phyloP scores from a whole-genome alignment of 2,113 vertebrate species.

The Plecotus auritus region DNA sequence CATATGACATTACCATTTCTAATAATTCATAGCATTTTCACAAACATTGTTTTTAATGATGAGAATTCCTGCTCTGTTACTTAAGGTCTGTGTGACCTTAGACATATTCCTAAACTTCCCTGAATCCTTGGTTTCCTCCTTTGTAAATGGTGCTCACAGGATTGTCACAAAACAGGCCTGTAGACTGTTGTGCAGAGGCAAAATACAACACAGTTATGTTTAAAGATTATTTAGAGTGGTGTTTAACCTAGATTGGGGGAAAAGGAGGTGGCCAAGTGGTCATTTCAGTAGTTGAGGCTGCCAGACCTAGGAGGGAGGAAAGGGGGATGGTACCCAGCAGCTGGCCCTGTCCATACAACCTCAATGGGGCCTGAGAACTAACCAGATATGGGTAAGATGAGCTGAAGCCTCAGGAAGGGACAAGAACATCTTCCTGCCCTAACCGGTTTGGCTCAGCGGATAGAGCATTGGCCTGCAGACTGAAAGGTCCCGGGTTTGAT shows the following conservation, averaged over 20 bases:
- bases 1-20: not conserved
- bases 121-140: not conserved
- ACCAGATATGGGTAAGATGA: not conserved
- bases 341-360: not conserved
- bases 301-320: not conserved
- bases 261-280: not conserved
- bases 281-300: not conserved
- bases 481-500: too few relatives aligned
- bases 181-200: not conserved
- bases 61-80: not conserved
- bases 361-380: not conserved
- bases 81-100: not conserved
- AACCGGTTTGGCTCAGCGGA: too few relatives aligned
- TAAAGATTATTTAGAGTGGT: not conserved
- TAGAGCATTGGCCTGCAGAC: too few relatives aligned
- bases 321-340: not conserved
- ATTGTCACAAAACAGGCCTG: not conserved
- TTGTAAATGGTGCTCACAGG: not conserved
- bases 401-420: not conserved
- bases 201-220: not conserved
- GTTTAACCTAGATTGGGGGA: not conserved
- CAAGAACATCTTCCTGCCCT: not conserved
- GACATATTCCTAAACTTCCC: not conserved
- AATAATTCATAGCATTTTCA: not conserved
- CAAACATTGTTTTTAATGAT: not conserved